phyloP scores from a whole-genome alignment of 2,113 vertebrate species.

The Capra hircus region DNA sequence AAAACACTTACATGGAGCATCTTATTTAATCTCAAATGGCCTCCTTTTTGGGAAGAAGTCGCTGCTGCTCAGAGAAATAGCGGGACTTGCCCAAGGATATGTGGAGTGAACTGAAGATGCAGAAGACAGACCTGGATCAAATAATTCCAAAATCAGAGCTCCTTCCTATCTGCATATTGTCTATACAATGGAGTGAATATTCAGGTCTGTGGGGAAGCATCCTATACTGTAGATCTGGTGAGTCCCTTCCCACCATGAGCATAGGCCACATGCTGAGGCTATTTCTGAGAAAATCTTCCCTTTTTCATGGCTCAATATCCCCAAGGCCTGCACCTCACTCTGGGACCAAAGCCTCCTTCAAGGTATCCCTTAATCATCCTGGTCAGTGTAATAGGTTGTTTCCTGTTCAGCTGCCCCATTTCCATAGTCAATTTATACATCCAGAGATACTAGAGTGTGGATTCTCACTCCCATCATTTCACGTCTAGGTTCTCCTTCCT shows the following conservation, averaged over 20 bases:
- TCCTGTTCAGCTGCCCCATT: slow-evolving; percentile 1
- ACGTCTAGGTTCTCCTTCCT: slow-evolving; percentile 8
- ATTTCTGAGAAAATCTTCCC: background rate
- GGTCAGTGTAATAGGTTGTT: background rate
- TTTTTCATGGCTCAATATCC: background rate
- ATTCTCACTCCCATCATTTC: background rate
- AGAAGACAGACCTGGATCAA: background rate
- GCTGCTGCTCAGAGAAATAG: background rate
- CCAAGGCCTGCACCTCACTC: background rate
- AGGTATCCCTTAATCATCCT: background rate
- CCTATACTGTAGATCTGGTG: rapidly evolving
- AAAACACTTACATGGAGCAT: background rate
- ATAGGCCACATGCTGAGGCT: background rate
- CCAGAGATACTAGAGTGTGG: background rate
- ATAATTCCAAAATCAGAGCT: background rate
- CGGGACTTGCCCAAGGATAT: background rate
- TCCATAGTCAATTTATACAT: background rate
- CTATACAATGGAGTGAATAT: background rate
- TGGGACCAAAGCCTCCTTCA: background rate
- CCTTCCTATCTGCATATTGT: background rate
- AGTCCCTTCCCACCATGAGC: background rate
- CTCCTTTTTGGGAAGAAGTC: background rate
- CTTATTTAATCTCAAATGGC: background rate
- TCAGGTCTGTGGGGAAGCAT: background rate
- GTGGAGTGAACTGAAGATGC: background rate